Conservation (phyloP, 1,140 invertebrate species). For the Temnothorax longispinosus region DNA sequence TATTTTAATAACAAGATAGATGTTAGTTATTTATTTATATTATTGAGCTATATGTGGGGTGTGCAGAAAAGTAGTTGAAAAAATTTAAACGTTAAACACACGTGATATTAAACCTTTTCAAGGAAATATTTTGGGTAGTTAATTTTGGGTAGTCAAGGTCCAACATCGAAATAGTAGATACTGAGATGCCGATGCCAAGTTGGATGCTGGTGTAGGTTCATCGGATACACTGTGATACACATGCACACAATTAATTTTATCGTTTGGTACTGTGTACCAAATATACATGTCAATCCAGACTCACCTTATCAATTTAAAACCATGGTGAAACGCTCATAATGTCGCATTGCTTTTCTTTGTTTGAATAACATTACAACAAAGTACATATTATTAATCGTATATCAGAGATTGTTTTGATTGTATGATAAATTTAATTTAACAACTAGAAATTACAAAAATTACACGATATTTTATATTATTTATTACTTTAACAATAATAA, state of each 20-base stretch:
- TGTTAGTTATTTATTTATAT: too few relatives aligned
- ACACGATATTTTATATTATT: too few relatives aligned
- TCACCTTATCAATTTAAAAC: slow-evolving; percentile 45
- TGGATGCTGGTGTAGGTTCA: slow-evolving; percentile 62
- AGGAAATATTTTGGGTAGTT: slow-evolving; percentile 65
- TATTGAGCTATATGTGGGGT: background rate
- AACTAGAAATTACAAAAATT: background rate
- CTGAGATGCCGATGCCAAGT: slow-evolving; percentile 74
- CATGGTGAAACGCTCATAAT: background rate
- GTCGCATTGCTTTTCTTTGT: background rate
- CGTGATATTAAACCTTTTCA: slow-evolving; percentile 63
- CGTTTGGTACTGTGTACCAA: slow-evolving; percentile 39
- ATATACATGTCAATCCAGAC: slow-evolving; percentile 56
- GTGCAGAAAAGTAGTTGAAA: slow-evolving; percentile 4
- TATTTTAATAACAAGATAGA: background rate
- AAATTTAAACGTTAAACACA: slow-evolving; percentile 14
- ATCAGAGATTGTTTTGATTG: slow-evolving; percentile 15
- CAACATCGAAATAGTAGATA: slow-evolving; percentile 77
- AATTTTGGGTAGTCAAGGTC: slow-evolving; percentile 74
- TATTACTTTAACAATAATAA: background rate
- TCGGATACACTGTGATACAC: slow-evolving; percentile 53
- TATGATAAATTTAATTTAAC: background rate
- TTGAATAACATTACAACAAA: slow-evolving; percentile 20
- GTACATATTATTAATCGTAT: background rate
- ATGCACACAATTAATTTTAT: slow-evolving; percentile 75